phyloP scores from a whole-genome alignment of 2,888 invertebrate genomes.

The Thecocarcelia acutangulata region DNA sequence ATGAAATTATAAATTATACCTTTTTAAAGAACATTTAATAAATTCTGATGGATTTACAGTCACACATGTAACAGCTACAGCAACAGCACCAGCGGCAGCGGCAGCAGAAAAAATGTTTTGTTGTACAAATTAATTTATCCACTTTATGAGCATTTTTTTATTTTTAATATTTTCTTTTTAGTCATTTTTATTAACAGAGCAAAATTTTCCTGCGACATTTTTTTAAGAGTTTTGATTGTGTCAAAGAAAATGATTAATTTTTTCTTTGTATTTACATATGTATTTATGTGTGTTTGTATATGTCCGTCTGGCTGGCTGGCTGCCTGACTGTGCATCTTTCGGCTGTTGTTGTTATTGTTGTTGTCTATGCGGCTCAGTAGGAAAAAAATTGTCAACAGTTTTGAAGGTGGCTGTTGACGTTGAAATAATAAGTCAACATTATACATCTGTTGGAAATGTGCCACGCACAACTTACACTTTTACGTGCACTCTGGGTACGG shows the following conservation, averaged over 20 bases:
- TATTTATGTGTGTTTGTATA: background rate
- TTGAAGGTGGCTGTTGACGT: constrained; percentile 56
- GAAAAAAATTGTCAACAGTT: constrained; percentile 59
- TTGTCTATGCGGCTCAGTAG: constrained; percentile 42
- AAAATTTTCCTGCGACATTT: constrained; percentile 14
- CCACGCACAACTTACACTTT: constrained; percentile 25
- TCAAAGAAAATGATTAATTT: constrained; percentile 66
- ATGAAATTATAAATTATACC: constrained; percentile 62
- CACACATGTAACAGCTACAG: constrained; percentile 13
- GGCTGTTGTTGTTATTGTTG: constrained; percentile 14
- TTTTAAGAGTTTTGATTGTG: constrained; percentile 44
- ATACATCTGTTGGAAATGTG: constrained; percentile 65
- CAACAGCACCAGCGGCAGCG: background rate
- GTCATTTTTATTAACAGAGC: background rate
- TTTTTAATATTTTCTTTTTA: background rate
- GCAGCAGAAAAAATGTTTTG: constrained; percentile 14
- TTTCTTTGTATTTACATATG: constrained; percentile 19
- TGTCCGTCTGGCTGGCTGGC: background rate
- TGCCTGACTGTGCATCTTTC: constrained; percentile 16
- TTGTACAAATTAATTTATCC: constrained; percentile 58
- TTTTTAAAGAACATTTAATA: constrained; percentile 59
- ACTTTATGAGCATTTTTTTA: constrained; percentile 48
- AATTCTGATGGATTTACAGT: constrained; percentile 57
- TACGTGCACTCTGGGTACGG: background rate
- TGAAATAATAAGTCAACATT: constrained; percentile 50